Conservation (phyloP, 2,888 invertebrate genomes). For the Orchestes rusci region DNA sequence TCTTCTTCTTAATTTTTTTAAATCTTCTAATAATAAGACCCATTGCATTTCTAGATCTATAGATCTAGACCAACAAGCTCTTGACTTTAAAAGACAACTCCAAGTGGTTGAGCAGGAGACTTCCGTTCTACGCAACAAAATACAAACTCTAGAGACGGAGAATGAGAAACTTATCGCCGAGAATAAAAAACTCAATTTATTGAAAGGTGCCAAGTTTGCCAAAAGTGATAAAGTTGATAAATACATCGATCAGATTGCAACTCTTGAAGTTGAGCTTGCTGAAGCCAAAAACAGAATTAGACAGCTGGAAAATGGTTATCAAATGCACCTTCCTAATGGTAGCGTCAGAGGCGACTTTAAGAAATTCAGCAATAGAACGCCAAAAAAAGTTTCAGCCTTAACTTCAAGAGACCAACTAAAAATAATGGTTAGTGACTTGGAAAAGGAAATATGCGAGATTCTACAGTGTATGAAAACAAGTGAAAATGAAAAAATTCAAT, state of each 20-base stretch:
- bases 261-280: constrained; percentile 56
- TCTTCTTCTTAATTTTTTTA: constrained; percentile 11
- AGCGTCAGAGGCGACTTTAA: constrained; percentile 49
- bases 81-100: constrained; percentile 67
- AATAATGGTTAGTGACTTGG: constrained; percentile 79
- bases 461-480: constrained; percentile 55
- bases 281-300: constrained; percentile 53
- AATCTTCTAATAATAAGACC: no score
- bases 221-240: constrained; percentile 52
- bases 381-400: constrained; percentile 66
- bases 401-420: constrained; percentile 68
- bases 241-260: constrained; percentile 54
- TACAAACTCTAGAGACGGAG: constrained; percentile 62
- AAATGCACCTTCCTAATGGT: constrained; percentile 8
- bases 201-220: constrained; percentile 50
- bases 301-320: constrained; percentile 43
- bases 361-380: constrained; percentile 61
- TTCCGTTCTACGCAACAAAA: constrained; percentile 58
- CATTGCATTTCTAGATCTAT: constrained; percentile 56
- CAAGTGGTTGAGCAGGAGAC: constrained; percentile 74
- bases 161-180: constrained; percentile 68
- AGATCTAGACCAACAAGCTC: constrained; percentile 56
- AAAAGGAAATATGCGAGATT: constrained; percentile 76
- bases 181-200: constrained; percentile 62
- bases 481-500: constrained; percentile 46